phyloP scores from a whole-genome alignment of 2,797 vertebrate species.

The Morus bassanus region DNA sequence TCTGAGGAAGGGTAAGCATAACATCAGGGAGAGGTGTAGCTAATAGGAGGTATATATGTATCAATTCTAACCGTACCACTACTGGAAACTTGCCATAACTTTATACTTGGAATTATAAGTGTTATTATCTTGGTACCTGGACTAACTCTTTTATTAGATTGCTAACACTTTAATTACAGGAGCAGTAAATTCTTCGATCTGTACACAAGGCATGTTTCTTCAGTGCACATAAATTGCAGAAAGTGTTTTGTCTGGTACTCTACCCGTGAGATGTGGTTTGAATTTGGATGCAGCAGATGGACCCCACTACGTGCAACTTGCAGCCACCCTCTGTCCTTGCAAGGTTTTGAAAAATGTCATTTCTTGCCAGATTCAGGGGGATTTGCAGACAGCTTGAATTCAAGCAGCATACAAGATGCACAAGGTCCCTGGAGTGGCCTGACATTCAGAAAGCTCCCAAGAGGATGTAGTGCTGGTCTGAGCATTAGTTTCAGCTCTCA shows the following conservation, averaged over 20 bases:
- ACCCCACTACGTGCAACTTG: neutral
- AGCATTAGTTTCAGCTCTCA: neutral
- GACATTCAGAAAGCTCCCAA: neutral
- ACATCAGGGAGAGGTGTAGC: neutral
- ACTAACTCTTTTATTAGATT: neutral
- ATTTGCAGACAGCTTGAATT: conserved; percentile 5
- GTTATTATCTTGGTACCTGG: neutral
- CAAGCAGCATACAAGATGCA: neutral
- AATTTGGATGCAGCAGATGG: conserved; percentile 20
- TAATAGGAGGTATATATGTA: neutral
- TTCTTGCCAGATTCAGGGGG: neutral
- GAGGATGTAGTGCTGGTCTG: neutral
- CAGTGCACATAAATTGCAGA: neutral
- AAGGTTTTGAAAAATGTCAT: neutral
- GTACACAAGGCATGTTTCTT: neutral
- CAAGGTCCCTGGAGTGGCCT: neutral
- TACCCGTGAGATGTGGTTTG: conserved; percentile 9
- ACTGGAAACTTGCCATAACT: neutral
- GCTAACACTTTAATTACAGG: neutral
- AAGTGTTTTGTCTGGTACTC: neutral
- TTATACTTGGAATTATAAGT: neutral
- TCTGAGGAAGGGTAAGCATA: neutral
- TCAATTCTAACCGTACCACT: neutral
- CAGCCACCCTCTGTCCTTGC: neutral
- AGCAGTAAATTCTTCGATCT: neutral